Evolutionary conservation across 2,888 invertebrate species (phyloP).

Genomic region (Thymelicus lineola): DNA sequence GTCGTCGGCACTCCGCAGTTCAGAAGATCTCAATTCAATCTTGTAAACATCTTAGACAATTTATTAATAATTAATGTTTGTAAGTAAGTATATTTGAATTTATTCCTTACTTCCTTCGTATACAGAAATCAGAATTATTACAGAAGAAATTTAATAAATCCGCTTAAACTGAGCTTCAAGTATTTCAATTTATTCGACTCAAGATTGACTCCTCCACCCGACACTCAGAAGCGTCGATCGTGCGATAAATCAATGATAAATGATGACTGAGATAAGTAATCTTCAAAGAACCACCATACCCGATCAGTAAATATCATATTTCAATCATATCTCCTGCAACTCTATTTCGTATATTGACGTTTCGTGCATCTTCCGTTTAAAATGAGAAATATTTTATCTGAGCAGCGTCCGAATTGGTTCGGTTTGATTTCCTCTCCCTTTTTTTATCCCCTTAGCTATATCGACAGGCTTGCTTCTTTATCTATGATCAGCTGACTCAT

Average conservation of each 20-base stretch:
- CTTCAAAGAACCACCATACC: constrained; percentile 54
- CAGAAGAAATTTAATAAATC: constrained; percentile 35
- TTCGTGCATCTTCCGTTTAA: constrained; percentile 49
- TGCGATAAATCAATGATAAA: constrained; percentile 74
- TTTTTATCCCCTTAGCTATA: constrained; percentile 6
- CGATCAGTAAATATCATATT: constrained; percentile 60
- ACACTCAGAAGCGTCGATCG: constrained; percentile 61
- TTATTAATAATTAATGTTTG: no score
- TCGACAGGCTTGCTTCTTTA: constrained; percentile 11
- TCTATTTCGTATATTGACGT: constrained; percentile 53
- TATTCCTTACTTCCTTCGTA: neutral
- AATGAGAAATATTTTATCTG: constrained; percentile 44
- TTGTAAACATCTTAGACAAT: no score
- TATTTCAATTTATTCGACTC: constrained; percentile 51
- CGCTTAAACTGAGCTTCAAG: constrained; percentile 42
- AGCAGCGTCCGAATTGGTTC: constrained; percentile 16
- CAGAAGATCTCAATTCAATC: no score
- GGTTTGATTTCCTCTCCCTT: constrained; percentile 5
- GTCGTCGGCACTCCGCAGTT: no score
- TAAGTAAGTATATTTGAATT: no score
- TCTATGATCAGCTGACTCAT: constrained; percentile 15
- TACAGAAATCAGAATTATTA: constrained; percentile 28
- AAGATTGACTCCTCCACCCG: constrained; percentile 66
- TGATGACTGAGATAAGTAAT: constrained; percentile 61
- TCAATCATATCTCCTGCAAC: constrained; percentile 55